A percentile compares a stretch with the other conserved stretches of the same genome.
Conservation (phyloP, 2,888 invertebrate genomes). For the Drepanosiphum platanoidis region DNA sequence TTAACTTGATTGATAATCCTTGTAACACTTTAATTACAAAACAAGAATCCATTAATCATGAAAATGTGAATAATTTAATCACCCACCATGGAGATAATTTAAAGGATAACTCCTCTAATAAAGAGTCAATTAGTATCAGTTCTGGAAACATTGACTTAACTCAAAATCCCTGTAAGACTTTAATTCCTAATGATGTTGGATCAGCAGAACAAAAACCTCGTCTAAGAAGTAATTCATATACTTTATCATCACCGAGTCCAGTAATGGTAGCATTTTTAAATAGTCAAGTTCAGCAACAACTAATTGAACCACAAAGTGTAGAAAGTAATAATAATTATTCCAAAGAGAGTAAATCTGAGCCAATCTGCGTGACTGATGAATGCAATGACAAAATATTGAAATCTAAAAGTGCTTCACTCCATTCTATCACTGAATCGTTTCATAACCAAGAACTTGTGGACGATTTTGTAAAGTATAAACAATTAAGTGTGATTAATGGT, state of each 20-base stretch:
- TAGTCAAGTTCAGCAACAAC: constrained; percentile 45
- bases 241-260: constrained; percentile 65
- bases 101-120: not conserved
- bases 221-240: constrained; percentile 65
- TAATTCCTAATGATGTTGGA: not conserved
- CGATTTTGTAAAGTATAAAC: not conserved
- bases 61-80: constrained; percentile 5
- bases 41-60: not conserved
- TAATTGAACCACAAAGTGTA: constrained; percentile 39
- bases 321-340: constrained; percentile 12
- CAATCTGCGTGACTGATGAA: not conserved
- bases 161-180: constrained; percentile 11
- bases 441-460: not conserved
- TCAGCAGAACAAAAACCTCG: constrained; percentile 25
- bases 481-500: not conserved
- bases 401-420: constrained; percentile 44
- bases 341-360: constrained; percentile 54
- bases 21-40: not conserved
- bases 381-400: constrained; percentile 3
- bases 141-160: not conserved
- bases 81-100: not conserved
- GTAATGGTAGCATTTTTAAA: constrained; percentile 64
- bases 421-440: constrained; percentile 34
- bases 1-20: not conserved
- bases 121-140: not conserved